phyloP scores from a whole-genome alignment of 2,113 vertebrate species.

The Silurus meridionalis region DNA sequence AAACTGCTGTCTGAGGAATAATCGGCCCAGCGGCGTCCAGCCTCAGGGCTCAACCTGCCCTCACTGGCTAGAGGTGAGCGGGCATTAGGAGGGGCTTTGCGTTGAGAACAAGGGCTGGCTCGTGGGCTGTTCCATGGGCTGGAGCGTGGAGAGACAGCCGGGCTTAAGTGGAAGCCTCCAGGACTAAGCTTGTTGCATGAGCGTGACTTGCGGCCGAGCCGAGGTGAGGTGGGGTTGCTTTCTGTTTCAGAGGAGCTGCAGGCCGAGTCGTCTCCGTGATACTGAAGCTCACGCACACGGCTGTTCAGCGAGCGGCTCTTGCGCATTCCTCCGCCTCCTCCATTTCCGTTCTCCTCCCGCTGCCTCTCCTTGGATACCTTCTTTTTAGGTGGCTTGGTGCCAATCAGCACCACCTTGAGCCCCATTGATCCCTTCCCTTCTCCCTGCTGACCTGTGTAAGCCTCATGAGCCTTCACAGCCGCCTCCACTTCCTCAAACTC shows the following conservation, averaged over 20 bases:
- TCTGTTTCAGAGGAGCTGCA: slow-evolving; percentile 95
- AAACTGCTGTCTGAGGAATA: slow-evolving; percentile 93
- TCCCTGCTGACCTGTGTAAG: slow-evolving; percentile 67
- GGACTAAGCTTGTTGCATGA: slow-evolving; percentile 82
- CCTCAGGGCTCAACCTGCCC: slow-evolving; percentile 71
- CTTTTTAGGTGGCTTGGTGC: slow-evolving; percentile 93
- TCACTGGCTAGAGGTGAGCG: slow-evolving; percentile 83
- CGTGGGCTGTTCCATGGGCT: slow-evolving; percentile 92
- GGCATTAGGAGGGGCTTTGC: slow-evolving; percentile 72
- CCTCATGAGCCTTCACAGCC: slow-evolving; percentile 85
- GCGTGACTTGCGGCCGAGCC: slow-evolving; percentile 76
- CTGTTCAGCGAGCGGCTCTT: slow-evolving; percentile 86
- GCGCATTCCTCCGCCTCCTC: slow-evolving; percentile 55
- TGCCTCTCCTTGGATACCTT: slow-evolving; percentile 84
- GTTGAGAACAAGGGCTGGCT: slow-evolving; percentile 81
- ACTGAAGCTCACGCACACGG: slow-evolving; percentile 90
- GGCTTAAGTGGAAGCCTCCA: slow-evolving; percentile 80
- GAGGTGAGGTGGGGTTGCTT: slow-evolving; percentile 86
- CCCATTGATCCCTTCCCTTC: slow-evolving; percentile 64
- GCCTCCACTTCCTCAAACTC: slow-evolving; percentile 97
- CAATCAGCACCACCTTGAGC: slow-evolving; percentile 88
- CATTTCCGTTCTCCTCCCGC: slow-evolving; percentile 68
- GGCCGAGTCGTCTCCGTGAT: slow-evolving; percentile 86
- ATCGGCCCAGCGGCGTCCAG: slow-evolving; percentile 81
- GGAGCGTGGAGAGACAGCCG: slow-evolving; percentile 84